phyloP scores from a whole-genome alignment of 1,140 invertebrate species.

The Drosophila equinoxialis region DNA sequence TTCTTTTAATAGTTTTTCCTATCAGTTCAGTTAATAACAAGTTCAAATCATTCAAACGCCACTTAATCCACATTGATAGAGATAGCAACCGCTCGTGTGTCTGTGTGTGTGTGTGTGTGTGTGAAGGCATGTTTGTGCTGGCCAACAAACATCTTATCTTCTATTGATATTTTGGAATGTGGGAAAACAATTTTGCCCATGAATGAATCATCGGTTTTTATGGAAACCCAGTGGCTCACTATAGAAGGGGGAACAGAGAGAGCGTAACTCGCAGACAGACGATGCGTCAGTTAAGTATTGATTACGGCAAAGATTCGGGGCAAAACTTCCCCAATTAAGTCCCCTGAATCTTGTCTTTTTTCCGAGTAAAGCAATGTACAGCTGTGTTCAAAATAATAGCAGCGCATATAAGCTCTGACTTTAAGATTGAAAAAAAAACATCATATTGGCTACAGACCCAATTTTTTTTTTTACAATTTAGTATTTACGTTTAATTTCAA shows the following conservation, averaged over 20 bases:
- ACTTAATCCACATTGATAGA: not conserved
- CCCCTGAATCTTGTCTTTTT: no score
- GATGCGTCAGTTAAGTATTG: no score
- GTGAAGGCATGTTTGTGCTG: not conserved
- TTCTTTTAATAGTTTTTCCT: slow-evolving; percentile 3
- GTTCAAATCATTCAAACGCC: not conserved
- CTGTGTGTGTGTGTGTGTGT: not conserved
- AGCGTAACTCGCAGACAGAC: not conserved
- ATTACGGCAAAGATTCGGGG: no score
- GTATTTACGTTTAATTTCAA: no score
- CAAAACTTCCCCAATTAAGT: no score
- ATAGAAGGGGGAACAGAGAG: not conserved
- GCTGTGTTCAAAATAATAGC: no score
- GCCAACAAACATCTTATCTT: slow-evolving; percentile 5
- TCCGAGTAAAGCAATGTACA: no score
- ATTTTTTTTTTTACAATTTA: no score
- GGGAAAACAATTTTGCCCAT: slow-evolving; percentile 11
- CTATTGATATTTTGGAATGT: slow-evolving; percentile 15
- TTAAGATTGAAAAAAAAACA: no score
- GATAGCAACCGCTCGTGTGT: no score
- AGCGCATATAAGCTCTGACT: no score
- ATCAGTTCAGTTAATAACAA: slow-evolving; percentile 13
- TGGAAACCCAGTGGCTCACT: not conserved
- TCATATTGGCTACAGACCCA: no score
- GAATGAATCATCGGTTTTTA: not conserved